Evolutionary conservation across 1,140 invertebrate species (phyloP), one percentile per base, ranked within the genome.

Genomic region (Orussus abietinus): DNA sequence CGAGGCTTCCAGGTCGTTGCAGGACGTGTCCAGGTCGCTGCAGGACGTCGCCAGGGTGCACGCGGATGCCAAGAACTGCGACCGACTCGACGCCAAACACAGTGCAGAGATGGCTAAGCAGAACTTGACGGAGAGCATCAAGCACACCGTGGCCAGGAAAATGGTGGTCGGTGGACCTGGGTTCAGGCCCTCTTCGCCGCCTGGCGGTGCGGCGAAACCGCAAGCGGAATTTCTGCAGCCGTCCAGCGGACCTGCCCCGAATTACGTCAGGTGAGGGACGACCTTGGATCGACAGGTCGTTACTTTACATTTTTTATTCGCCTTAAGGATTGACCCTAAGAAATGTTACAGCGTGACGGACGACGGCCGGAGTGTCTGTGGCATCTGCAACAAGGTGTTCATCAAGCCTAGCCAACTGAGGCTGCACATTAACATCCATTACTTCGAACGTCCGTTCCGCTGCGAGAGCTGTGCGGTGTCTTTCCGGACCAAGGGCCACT

Each of bases 341-440:
- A 5, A 42, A 33, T 55, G 35, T 67, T 62, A 32, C 42, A 73
- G 70, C 55, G 67, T 82, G 29, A 77, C 79, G 46, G 85, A 87
- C 55, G 88, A 92, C 64, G 87, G 87, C 0, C 81, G 86, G 25
- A 86, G 84, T 53, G 80, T 88, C 14, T 98, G 94, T 64, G 79
- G 77, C 32, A 85, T 96, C 50, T 98, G 94, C 72, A 83, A 86
- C 41, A 96, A 95, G 73, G 83, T 84, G 42, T 97, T 97, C 69
- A 85, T 81, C 36, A 91, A 92, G 72, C 85, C 88, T 32, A 88
- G 88, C 56, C 92, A 96, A 65, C 72, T 97, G 46, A 80, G 84
- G 38, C 75, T 96, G 33, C 94, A 98, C 72, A 86, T 94, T 62
- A 96, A 96, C 68, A 95, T 95, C 57, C 94, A 98, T 70, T 95